Base-by-base conservation (phyloP, 2,113 vertebrate genomes). In the Rousettus leschenaultii region DNA sequence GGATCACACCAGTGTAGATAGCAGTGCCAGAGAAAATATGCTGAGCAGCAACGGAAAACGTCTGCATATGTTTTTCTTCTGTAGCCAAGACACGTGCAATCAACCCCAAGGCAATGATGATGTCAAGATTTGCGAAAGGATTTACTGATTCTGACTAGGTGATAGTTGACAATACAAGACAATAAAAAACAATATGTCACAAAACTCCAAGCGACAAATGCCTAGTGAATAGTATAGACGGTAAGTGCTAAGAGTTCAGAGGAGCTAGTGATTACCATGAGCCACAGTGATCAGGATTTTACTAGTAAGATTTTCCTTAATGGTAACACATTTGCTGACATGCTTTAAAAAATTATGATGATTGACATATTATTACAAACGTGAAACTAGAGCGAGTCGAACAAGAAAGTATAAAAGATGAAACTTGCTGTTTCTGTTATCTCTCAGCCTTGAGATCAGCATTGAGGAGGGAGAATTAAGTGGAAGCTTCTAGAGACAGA, bases 91-190 rank as follows among this genome's bases (percentile, higher is more conserved):
- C 98, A 97, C 95, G 96, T 97, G 96, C 98, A 97, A 95, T 98
- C 98, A 98, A 97, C 97, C 97, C 97, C 95, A 94, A 98, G 97
- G 96, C 97, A 97, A 97, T 96, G 98, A 97, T 96, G 97, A 97
- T 98, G 98, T 98, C 98, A 98, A 97, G 97, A 97, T 97, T 97
- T 98, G 98, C 98, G 98, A 96, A 97, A 95, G 96, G 98, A 98
- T 98, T 98, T 98, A 97, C 97, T 95, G 97, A 98, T 97, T 98
- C 97, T 97, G 87, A 92, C 75, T 96, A 53, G 18, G 70, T 94
- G 94, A 97, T 91, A 95, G 87, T 82, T 92, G 95, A 89, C 88
- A 97, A 79, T 85, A 83, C 38, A 94, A 90, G 89, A 85, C 35
- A 85, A 95, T 87, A 85, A 70, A 45, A 86, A 84, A 84, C 82